Evolutionary conservation across 1,140 invertebrate species (phyloP).

Genomic region (Pogonomyrmex californicus): DNA sequence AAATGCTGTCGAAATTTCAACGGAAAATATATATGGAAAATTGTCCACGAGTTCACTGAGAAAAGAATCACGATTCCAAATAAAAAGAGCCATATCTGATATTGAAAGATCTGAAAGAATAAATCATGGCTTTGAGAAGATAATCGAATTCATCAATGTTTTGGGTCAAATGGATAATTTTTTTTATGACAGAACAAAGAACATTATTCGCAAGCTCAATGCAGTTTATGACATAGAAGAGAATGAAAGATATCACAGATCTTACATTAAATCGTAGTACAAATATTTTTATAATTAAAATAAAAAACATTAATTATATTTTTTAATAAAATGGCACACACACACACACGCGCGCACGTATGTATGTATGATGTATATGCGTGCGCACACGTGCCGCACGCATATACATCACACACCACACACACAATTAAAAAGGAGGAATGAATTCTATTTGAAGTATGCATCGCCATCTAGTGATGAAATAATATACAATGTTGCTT

Average conservation of each 20-base stretch:
- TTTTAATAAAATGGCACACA: neutral
- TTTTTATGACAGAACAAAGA: constrained; percentile 78
- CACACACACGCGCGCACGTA: neutral
- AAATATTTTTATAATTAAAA: neutral
- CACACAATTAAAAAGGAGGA: neutral
- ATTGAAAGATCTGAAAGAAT: constrained; percentile 68
- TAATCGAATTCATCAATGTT: constrained; percentile 81
- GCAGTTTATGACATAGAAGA: constrained; percentile 76
- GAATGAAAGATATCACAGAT: neutral
- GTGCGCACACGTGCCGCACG: too few relatives aligned
- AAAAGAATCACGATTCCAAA: neutral
- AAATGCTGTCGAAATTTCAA: constrained; percentile 57
- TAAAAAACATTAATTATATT: neutral
- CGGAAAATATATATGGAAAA: constrained; percentile 57
- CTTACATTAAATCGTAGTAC: neutral
- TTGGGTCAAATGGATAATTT: constrained; percentile 81
- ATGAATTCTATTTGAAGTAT: neutral
- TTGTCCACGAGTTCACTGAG: neutral
- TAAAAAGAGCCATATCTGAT: constrained; percentile 7
- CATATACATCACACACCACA: too few relatives aligned
- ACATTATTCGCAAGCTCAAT: constrained; percentile 78
- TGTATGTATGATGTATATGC: too few relatives aligned
- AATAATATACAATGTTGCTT: neutral
- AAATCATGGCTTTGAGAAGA: constrained; percentile 79
- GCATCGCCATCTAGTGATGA: constrained; percentile 16